A percentile compares a stretch with the other conserved stretches of the same genome.
Evolutionary conservation across 2,113 vertebrate genomes (phyloP).

Genomic region (Cromileptes altivelis): DNA sequence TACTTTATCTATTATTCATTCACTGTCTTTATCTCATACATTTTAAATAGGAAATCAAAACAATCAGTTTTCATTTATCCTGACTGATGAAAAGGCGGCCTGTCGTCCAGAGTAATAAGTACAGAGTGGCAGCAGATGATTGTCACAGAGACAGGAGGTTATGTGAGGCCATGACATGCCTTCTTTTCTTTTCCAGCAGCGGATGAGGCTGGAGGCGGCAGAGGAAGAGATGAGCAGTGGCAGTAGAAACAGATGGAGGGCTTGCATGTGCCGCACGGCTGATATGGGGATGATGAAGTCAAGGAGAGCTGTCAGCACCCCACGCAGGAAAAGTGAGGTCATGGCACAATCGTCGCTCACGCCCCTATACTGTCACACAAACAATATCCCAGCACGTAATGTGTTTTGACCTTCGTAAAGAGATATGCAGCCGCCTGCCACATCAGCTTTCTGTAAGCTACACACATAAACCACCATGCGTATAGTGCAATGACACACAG

Average conservation of each 20-base stretch:
- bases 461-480: background rate
- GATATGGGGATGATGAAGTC: slow-evolving; percentile 53
- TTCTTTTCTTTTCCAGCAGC: slow-evolving; percentile 27
- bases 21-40: no score
- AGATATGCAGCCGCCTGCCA: slow-evolving; percentile 33
- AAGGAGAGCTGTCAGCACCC: slow-evolving; percentile 28
- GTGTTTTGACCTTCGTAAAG: slow-evolving; percentile 14
- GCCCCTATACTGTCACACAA: background rate
- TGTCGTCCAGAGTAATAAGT: no score
- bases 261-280: slow-evolving; percentile 28
- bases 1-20: no score
- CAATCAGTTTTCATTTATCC: no score
- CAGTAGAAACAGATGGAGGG: slow-evolving; percentile 3
- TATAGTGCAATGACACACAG: background rate
- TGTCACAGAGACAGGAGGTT: background rate
- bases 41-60: background rate
- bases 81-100: no score
- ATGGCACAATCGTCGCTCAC: slow-evolving; percentile 27
- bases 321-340: slow-evolving; percentile 59
- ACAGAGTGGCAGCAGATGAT: background rate
- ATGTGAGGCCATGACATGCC: background rate
- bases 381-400: background rate
- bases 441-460: slow-evolving; percentile 33
- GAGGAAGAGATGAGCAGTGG: slow-evolving; percentile 24
- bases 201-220: slow-evolving; percentile 35